phyloP scores from a whole-genome alignment of 2,888 invertebrate genomes.

The Pristionchus arcanus region DNA sequence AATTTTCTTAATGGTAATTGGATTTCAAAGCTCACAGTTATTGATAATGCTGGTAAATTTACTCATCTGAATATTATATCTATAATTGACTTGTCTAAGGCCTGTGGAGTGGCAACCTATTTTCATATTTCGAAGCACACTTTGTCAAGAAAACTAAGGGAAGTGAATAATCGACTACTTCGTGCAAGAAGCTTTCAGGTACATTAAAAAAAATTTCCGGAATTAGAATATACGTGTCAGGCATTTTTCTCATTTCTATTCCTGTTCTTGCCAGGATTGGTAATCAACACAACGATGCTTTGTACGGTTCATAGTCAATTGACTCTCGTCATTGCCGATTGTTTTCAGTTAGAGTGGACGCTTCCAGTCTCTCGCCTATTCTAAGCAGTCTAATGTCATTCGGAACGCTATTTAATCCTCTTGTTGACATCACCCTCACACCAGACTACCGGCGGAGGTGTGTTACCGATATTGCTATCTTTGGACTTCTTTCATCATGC shows the following conservation, averaged over 20 bases:
- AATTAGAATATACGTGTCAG: neutral
- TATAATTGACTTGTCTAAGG: neutral
- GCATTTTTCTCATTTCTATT: neutral
- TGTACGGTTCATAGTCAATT: neutral
- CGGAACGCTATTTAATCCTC: neutral
- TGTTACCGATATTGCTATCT: neutral
- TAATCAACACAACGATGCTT: neutral
- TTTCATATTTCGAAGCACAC: neutral
- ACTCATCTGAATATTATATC: neutral
- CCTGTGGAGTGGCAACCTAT: neutral
- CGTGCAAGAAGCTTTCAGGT: neutral
- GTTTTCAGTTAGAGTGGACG: neutral
- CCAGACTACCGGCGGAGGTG: neutral
- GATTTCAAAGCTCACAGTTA: neutral
- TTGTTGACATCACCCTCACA: neutral
- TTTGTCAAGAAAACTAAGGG: neutral
- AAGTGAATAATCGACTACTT: neutral
- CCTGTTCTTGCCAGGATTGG: neutral
- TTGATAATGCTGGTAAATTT: neutral
- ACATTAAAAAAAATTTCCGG: neutral
- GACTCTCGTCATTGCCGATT: no score
- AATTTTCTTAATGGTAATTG: neutral
- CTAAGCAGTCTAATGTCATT: neutral
- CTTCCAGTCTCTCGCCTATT: neutral
- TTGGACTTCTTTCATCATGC: no score